Base-by-base conservation (phyloP, 2,113 vertebrate species). In the Megaceryle torquata region DNA sequence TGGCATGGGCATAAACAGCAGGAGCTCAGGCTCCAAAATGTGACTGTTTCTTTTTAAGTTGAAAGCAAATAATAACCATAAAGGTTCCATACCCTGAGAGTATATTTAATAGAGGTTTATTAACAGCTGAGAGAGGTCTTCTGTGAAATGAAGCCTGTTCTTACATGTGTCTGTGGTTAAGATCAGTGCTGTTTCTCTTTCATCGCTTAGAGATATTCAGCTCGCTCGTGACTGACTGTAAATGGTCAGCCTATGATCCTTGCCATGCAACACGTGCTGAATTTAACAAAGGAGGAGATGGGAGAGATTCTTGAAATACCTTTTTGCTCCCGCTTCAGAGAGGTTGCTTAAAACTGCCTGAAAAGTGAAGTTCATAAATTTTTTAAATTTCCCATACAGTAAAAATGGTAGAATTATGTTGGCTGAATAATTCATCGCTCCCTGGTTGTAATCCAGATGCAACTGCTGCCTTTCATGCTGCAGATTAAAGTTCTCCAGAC, bases 351-450 rank as follows among this genome's bases (percentile, higher is more conserved):
- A 56, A 94, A 76, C 48, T 79, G 71, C 72, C 76, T 72, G 85
- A 13, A 64, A 89, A 92, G 61, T 79, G 91, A 67, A 86, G 75
- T 39, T 46, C 33, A 71, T 96, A 64, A 4, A 37, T 93, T 84
- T 93, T 94, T 91, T 33, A 80, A 88, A 54, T 26, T 61, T 41
- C 70, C 88, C 60, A 24, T 53, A 19, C 31, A 54, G 79, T 87
- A 74, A 84, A 86, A 95, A 63, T 31, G 22, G 41, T 43, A 67
- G 85, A 70, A 95, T 92, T 93, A 39, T 76, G 15, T 71, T 83
- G 83, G 68, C 61, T 96, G 89, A 96, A 96, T 96, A 95, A 95
- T 95, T 90, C 44, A 88, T 91, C 7, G 3, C 59, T 89, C 51
- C 60, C 59, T 67, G 26, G 46, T 69, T 93, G 75, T 29, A 67